Evolutionary conservation across 1,140 invertebrate genomes (phyloP).

Genomic region (Riptortus pedestris): DNA sequence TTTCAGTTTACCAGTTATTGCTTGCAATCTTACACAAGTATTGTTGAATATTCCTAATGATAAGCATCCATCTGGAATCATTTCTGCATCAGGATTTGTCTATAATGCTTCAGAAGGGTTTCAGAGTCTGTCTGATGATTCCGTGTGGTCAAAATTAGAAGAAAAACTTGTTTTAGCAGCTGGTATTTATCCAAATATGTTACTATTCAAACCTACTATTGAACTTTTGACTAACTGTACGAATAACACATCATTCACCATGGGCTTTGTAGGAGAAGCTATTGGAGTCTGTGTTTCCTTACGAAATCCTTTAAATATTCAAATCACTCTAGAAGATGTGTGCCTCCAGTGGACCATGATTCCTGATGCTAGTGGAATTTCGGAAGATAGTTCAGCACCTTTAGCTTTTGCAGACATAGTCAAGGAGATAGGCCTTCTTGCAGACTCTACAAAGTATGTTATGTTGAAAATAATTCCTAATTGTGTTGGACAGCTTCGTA

Average conservation of each 20-base stretch:
- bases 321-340: slow-evolving; percentile 58
- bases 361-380: slow-evolving; percentile 37
- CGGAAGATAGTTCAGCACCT: slow-evolving; percentile 37
- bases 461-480: slow-evolving; percentile 30
- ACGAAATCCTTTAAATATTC: slow-evolving; percentile 68
- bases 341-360: slow-evolving; percentile 70
- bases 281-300: slow-evolving; percentile 66
- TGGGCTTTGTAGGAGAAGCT: slow-evolving; percentile 63
- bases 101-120: slow-evolving; percentile 31
- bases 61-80: not conserved
- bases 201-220: slow-evolving; percentile 66
- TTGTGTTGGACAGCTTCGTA: slow-evolving; percentile 30
- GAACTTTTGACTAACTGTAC: slow-evolving; percentile 54
- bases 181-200: slow-evolving; percentile 46
- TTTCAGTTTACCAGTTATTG: slow-evolving; percentile 57
- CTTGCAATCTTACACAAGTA: slow-evolving; percentile 53
- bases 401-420: slow-evolving; percentile 39
- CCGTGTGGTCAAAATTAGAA: slow-evolving; percentile 45
- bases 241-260: slow-evolving; percentile 53
- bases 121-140: slow-evolving; percentile 3
- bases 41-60: slow-evolving; percentile 41
- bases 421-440: slow-evolving; percentile 39
- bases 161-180: slow-evolving; percentile 46
- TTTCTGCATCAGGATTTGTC: slow-evolving; percentile 35
- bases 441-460: slow-evolving; percentile 37